A percentile compares a stretch with the other conserved stretches of the same genome.
Conservation (phyloP, 1,140 invertebrate genomes). For the Olivierus martensii region DNA sequence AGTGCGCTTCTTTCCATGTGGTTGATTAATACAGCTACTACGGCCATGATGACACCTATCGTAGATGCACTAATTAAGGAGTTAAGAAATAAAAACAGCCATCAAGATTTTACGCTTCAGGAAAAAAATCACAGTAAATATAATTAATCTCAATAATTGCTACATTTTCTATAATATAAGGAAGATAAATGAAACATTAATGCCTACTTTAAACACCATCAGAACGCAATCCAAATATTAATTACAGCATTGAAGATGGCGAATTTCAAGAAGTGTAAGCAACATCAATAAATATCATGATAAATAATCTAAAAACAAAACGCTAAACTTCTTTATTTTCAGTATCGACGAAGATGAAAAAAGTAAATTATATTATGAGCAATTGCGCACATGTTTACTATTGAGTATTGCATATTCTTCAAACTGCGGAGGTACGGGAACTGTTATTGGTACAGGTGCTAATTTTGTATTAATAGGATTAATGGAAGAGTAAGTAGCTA, state of each 20-base stretch:
- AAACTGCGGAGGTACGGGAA: slow-evolving; percentile 62
- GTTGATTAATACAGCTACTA: slow-evolving; percentile 67
- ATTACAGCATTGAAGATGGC: too few species aligned
- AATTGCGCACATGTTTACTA: slow-evolving; percentile 27
- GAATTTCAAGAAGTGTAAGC: too few species aligned
- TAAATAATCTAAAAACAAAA: too few species aligned
- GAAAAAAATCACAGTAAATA: too few species aligned
- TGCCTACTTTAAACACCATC: too few species aligned
- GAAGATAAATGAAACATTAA: too few species aligned
- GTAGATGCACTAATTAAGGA: slow-evolving; percentile 45
- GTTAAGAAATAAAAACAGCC: slow-evolving; percentile 6
- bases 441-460: slow-evolving; percentile 70
- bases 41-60: slow-evolving; percentile 73
- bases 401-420: slow-evolving; percentile 57
- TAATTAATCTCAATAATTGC: too few species aligned
- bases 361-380: slow-evolving; percentile 18
- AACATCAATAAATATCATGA: too few species aligned
- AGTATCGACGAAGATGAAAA: slow-evolving; percentile 1
- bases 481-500: slow-evolving; percentile 41
- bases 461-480: slow-evolving; percentile 71
- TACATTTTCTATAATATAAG: too few species aligned
- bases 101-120: too few species aligned
- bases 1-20: slow-evolving; percentile 71
- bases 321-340: too few species aligned
- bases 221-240: too few species aligned